Evolutionary conservation across 2,888 invertebrate species (phyloP).

Genomic region (Pycnomerus fuliginosus): DNA sequence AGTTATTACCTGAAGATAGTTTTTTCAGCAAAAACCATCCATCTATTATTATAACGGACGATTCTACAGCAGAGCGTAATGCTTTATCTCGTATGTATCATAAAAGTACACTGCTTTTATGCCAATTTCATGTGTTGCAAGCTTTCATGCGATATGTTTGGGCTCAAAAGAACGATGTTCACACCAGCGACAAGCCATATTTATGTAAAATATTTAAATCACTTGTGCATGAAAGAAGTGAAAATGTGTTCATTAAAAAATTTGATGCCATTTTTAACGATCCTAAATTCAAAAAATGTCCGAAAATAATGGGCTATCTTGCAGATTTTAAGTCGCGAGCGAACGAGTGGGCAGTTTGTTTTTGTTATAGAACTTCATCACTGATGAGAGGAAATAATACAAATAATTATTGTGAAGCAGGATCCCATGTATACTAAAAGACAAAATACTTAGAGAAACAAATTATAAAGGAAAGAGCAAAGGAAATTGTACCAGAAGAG

Average conservation of each 20-base stretch:
- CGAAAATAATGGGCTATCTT: not conserved
- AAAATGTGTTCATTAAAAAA: not conserved
- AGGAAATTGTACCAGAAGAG: too few species aligned
- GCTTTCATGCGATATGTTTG: conserved; percentile 4
- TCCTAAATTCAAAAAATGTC: not conserved
- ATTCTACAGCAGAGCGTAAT: conserved; percentile 1
- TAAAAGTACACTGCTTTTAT: not conserved
- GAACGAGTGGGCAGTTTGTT: not conserved
- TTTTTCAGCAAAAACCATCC: conserved; percentile 2
- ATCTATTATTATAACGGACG: conserved; percentile 3
- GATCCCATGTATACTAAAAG: conserved; percentile 1
- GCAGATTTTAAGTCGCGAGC: not conserved
- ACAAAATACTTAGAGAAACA: conserved; percentile 1
- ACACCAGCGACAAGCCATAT: not conserved
- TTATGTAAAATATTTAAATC: not conserved
- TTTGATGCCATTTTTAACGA: not conserved
- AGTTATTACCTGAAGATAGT: not conserved
- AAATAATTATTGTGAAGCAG: conserved; percentile 1
- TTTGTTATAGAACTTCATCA: not conserved
- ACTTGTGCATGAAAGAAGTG: not conserved
- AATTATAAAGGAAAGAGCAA: too few species aligned
- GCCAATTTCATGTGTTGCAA: conserved; percentile 3
- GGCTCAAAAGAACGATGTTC: conserved; percentile 1
- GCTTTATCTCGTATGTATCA: not conserved
- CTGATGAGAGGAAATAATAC: not conserved